Percentiles rank a stretch among this genome's conserved stretches.
Evolutionary conservation across 2,888 invertebrate genomes (phyloP).

Genomic region (Abrostola triplasia): DNA sequence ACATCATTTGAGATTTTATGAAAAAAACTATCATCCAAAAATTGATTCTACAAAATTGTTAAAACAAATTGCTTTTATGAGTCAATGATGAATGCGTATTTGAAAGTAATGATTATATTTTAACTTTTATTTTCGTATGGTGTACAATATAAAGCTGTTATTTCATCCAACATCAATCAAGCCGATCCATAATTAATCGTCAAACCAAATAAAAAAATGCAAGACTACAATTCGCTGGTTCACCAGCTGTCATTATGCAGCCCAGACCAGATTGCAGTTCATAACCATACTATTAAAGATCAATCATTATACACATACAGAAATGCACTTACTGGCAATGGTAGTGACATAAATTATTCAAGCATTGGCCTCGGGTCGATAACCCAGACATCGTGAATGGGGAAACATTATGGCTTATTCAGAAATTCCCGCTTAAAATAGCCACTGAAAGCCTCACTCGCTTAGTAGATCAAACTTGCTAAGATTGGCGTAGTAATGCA

Average conservation of each 20-base stretch:
- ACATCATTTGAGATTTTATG: neutral
- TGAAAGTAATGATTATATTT: too few relatives aligned
- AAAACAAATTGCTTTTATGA: too few relatives aligned
- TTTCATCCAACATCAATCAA: neutral
- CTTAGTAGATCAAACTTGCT: constrained; percentile 52
- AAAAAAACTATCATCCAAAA: too few relatives aligned
- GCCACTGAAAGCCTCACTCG: constrained; percentile 56
- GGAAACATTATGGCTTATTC: constrained; percentile 65
- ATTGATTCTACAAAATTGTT: too few relatives aligned
- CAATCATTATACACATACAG: constrained; percentile 47
- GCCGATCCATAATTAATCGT: constrained; percentile 22
- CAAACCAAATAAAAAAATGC: constrained; percentile 24
- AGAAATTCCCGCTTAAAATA: constrained; percentile 65
- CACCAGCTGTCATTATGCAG: constrained; percentile 33
- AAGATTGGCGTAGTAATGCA: constrained; percentile 61
- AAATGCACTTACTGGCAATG: constrained; percentile 57
- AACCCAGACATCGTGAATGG: constrained; percentile 69
- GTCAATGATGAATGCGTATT: too few relatives aligned
- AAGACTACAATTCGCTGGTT: constrained; percentile 9
- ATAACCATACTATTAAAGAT: constrained; percentile 33
- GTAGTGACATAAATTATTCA: constrained; percentile 77
- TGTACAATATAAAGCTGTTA: neutral
- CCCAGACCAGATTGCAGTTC: constrained; percentile 15
- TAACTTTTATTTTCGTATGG: too few relatives aligned
- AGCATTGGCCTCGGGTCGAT: constrained; percentile 70